Evolutionary conservation across 1,140 invertebrate species (phyloP).

Genomic region (Drosophila triauraria): DNA sequence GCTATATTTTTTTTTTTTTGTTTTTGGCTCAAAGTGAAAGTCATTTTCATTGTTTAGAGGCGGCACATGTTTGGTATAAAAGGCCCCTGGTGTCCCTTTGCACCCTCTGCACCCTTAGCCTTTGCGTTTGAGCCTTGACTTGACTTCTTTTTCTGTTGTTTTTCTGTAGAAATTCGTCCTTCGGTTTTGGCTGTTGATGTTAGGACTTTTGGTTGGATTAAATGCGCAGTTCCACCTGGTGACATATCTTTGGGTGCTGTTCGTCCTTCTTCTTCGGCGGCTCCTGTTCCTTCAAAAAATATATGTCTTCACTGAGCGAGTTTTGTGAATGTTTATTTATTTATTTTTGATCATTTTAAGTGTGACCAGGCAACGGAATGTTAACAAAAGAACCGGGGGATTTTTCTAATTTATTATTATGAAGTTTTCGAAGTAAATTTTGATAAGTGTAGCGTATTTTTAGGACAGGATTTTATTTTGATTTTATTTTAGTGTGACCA

Average conservation of each 20-base stretch:
- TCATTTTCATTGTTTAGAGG: conserved; percentile 67
- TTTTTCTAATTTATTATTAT: too few relatives aligned
- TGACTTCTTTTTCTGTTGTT: background rate
- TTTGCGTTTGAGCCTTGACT: conserved; percentile 28
- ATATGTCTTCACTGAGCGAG: conserved; percentile 15
- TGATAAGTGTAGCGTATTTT: too few relatives aligned
- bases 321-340: background rate
- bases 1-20: conserved; percentile 14
- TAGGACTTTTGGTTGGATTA: conserved; percentile 80
- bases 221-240: conserved; percentile 78
- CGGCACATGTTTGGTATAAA: conserved; percentile 64
- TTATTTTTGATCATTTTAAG: background rate
- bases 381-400: too few relatives aligned
- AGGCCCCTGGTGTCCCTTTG: conserved; percentile 13
- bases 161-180: conserved; percentile 22
- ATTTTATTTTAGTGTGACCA: too few relatives aligned
- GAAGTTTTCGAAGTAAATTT: too few relatives aligned
- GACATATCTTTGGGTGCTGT: conserved; percentile 61
- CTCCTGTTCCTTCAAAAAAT: conserved; percentile 6
- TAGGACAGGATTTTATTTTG: too few relatives aligned
- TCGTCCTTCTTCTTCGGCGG: background rate
- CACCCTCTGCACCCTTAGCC: conserved; percentile 41
- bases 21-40: conserved; percentile 55
- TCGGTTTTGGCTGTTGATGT: conserved; percentile 73
- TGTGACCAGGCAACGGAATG: background rate